Percentiles rank a stretch among this genome's conserved stretches.
These are phyloP conservation scores for Thymallus thymallus DNA, from an alignment of 2,113 vertebrate species.

Conservation along the genomic window DNA sequence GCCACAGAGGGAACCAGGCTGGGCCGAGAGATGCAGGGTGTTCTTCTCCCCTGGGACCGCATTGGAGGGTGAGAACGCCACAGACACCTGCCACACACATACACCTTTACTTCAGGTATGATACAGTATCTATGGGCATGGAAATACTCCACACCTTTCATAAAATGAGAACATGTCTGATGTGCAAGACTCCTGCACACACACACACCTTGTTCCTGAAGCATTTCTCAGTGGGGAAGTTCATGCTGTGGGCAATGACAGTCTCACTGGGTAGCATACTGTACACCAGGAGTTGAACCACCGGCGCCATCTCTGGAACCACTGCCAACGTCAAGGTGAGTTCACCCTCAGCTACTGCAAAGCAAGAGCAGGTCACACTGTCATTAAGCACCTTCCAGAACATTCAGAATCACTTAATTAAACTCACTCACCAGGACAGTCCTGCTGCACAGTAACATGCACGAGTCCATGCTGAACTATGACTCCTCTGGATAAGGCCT, in stretches of 20 bases:
- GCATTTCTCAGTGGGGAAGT: slow-evolving; percentile 74
- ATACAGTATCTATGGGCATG: no score
- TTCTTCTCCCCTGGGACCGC: slow-evolving; percentile 71
- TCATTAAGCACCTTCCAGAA: background rate
- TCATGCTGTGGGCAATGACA: slow-evolving; percentile 75
- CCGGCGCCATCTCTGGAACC: slow-evolving; percentile 67
- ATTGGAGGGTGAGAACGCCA: slow-evolving; percentile 69
- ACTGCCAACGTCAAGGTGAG: slow-evolving; percentile 70
- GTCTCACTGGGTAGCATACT: slow-evolving; percentile 73
- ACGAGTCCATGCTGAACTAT: slow-evolving; percentile 69
- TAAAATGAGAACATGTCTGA: no score
- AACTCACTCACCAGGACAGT: slow-evolving; percentile 18
- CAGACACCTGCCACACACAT: slow-evolving; percentile 60
- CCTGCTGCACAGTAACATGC: slow-evolving; percentile 48
- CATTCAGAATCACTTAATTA: no score
- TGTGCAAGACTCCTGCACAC: no score
- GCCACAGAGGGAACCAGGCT: slow-evolving; percentile 81
- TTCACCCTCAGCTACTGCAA: slow-evolving; percentile 63
- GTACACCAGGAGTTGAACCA: slow-evolving; percentile 73
- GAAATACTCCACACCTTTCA: no score
- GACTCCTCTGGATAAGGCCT: slow-evolving; percentile 76
- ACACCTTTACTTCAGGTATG: no score
- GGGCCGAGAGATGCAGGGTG: slow-evolving; percentile 65
- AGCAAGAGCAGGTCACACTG: background rate
- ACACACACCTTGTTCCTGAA: slow-evolving; percentile 84